Percentiles rank a stretch among this genome's conserved stretches.
phyloP scores from a whole-genome alignment of 1,140 invertebrate genomes.

The Drosophila persimilis region DNA sequence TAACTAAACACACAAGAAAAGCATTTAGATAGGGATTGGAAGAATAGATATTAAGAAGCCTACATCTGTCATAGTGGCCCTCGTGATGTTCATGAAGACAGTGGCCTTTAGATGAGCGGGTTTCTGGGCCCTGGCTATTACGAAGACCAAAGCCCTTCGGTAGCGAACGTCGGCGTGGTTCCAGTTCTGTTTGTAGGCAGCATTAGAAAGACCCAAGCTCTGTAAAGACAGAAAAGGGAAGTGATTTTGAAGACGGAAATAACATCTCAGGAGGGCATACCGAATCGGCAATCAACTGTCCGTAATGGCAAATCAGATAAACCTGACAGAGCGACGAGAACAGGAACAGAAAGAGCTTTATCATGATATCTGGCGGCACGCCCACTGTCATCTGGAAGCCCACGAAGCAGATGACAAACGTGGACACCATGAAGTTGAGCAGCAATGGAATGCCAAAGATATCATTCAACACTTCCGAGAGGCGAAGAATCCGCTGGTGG shows the following conservation, averaged over 20 bases:
- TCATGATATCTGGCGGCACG: slow-evolving; percentile 45
- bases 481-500: slow-evolving; percentile 42
- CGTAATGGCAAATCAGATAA: slow-evolving; percentile 69
- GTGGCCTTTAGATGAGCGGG: slow-evolving; percentile 64
- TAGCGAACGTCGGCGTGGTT: slow-evolving; percentile 62
- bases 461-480: slow-evolving; percentile 46
- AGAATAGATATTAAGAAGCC: neutral
- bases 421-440: slow-evolving; percentile 67
- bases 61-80: slow-evolving; percentile 68
- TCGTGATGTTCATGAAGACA: slow-evolving; percentile 55
- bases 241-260: neutral
- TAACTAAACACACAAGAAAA: slow-evolving; percentile 39
- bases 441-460: slow-evolving; percentile 65
- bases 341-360: slow-evolving; percentile 60
- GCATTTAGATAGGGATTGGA: neutral
- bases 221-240: slow-evolving; percentile 2
- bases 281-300: slow-evolving; percentile 63
- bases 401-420: slow-evolving; percentile 75
- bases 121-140: slow-evolving; percentile 64
- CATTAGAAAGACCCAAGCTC: slow-evolving; percentile 56
- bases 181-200: slow-evolving; percentile 74
- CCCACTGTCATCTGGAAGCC: slow-evolving; percentile 74
- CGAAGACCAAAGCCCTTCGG: slow-evolving; percentile 47
- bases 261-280: slow-evolving; percentile 18
- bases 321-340: slow-evolving; percentile 58